These are phyloP conservation scores for Watsonalla cultraria DNA, from an alignment of 2,888 invertebrate genomes.

Conservation along the genomic window DNA sequence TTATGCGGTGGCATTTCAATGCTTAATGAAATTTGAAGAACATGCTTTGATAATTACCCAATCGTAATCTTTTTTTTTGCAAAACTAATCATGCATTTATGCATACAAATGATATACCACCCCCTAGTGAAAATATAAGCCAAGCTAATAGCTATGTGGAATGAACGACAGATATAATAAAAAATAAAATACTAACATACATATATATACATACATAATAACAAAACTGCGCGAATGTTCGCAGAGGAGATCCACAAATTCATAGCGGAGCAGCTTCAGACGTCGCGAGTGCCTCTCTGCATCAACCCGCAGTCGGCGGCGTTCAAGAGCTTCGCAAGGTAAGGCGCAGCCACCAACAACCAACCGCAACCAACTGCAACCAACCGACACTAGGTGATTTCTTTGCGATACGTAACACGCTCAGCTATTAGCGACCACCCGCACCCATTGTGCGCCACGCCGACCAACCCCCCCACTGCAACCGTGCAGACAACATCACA, in stretches of 20 bases:
- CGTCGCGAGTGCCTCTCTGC: conserved; percentile 97
- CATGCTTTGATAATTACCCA: too few relatives aligned
- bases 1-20: too few relatives aligned
- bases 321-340: conserved; percentile 99
- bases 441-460: conserved; percentile 61
- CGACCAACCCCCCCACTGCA: conserved; percentile 16
- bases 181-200: too few relatives aligned
- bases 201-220: too few relatives aligned
- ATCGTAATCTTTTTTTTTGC: too few relatives aligned
- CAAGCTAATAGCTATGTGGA: too few relatives aligned
- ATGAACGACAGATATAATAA: too few relatives aligned
- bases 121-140: too few relatives aligned
- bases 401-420: conserved; percentile 70
- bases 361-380: conserved; percentile 56
- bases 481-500: conserved; percentile 22
- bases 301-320: conserved; percentile 99
- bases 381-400: conserved; percentile 78
- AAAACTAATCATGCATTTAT: too few relatives aligned
- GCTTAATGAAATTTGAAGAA: too few relatives aligned
- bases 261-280: conserved; percentile 97
- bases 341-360: conserved; percentile 76
- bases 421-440: conserved; percentile 65
- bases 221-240: conserved; percentile 13
- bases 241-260: conserved; percentile 99
- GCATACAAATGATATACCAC: too few relatives aligned